Conservation (phyloP, 2,113 vertebrate species). For the Mellivora capensis region DNA sequence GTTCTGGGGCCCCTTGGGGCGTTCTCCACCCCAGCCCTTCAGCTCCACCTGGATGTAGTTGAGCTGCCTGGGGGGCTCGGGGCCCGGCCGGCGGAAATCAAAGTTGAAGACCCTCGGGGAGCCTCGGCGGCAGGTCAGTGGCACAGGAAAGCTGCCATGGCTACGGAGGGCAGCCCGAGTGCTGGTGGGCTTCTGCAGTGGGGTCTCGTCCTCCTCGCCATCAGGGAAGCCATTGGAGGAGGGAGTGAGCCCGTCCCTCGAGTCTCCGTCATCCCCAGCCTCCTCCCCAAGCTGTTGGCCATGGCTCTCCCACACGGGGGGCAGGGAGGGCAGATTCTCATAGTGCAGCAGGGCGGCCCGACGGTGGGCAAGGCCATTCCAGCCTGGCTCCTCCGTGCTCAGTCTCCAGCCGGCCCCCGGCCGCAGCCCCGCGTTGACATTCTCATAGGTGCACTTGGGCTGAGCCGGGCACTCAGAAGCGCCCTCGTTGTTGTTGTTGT, state of each 20-base stretch:
- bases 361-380: conserved; percentile 83
- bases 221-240: conserved; percentile 92
- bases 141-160: conserved; percentile 71
- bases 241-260: conserved; percentile 83
- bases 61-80: conserved; percentile 91
- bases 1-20: conserved; percentile 66
- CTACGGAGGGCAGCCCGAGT: conserved; percentile 67
- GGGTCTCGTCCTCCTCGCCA: conserved; percentile 87
- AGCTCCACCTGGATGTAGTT: conserved; percentile 99
- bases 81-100: conserved; percentile 89
- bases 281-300: conserved; percentile 85
- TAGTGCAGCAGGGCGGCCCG: conserved; percentile 93
- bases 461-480: conserved; percentile 84
- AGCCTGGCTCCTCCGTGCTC: conserved; percentile 77
- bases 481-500: conserved; percentile 88
- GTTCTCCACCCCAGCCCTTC: conserved; percentile 84
- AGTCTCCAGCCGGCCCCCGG: conserved; percentile 79
- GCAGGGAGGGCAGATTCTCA: conserved; percentile 95
- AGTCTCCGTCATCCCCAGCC: conserved; percentile 83
- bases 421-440: conserved; percentile 87
- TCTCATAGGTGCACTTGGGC: conserved; percentile 92
- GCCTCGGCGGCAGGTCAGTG: conserved; percentile 76
- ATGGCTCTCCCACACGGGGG: conserved; percentile 95
- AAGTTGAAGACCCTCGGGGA: conserved; percentile 91
- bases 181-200: conserved; percentile 90